Conservation (phyloP, 2,797 vertebrate species). For the Bucorvus abyssinicus region DNA sequence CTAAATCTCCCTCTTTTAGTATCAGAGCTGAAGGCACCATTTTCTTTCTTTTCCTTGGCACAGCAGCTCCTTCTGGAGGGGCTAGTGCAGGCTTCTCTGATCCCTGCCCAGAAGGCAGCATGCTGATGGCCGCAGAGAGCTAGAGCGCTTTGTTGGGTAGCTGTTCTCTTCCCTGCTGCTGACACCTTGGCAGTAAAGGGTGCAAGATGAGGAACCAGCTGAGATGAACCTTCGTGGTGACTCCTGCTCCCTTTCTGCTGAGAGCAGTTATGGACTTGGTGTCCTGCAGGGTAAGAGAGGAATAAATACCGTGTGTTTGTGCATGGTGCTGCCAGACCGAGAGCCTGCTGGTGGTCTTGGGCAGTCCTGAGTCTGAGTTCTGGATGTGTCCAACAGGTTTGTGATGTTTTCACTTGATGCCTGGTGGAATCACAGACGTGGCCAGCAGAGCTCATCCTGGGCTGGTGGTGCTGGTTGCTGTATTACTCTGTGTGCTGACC, state of each 20-base stretch:
- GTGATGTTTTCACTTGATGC: not conserved
- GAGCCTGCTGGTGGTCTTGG: not conserved
- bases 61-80: not conserved
- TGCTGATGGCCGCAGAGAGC: not conserved
- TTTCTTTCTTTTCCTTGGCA: not conserved
- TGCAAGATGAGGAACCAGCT: not conserved
- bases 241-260: not conserved
- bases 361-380: not conserved
- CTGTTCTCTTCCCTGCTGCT: not conserved
- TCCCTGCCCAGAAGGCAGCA: not conserved
- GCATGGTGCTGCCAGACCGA: not conserved
- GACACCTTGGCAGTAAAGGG: not conserved
- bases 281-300: not conserved
- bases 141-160: not conserved
- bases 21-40: not conserved
- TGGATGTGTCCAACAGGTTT: not conserved
- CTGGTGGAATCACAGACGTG: not conserved
- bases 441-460: not conserved
- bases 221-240: not conserved
- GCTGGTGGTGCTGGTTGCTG: not conserved
- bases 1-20: not conserved
- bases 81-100: not conserved
- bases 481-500: not conserved
- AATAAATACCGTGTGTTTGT: not conserved
- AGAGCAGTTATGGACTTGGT: not conserved